Evolutionary conservation across 2,113 vertebrate species (phyloP), one percentile per base, ranked within the genome.

Genomic region (Capreolus pygargus): DNA sequence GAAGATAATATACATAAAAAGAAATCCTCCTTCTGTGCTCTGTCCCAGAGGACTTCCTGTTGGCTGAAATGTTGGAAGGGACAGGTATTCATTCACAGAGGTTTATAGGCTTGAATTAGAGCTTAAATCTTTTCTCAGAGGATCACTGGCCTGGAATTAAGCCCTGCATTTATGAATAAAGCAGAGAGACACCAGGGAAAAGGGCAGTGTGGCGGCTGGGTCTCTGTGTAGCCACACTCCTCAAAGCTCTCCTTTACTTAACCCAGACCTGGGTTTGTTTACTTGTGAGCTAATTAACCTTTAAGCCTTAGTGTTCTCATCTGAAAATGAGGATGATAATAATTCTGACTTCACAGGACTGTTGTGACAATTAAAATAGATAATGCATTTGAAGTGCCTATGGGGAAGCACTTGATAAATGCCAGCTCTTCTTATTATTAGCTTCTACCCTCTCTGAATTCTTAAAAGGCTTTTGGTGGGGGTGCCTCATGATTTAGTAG

Each of bases 191-290:
- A 1, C 36, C 33, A n/a, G 16, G 14, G 61, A 33, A 82, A 74
- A 89, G 50, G 91, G 64, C 36, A n/a, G 25, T 27, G 0, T 61
- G 4, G 2, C 10, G 21, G 39, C 67, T 57, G 82, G 88, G 27
- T 30, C 58, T 87, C 64, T 47, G 14, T 52, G 45, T 55, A 45
- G 43, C 54, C 36, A 61, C 54, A 15, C 36, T 92, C 81, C 45
- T 45, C 12, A 5, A 43, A 6, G 23, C 11, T 81, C 55, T 85
- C 52, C 67, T 95, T 92, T 84, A 25, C 76, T 74, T 95, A 90
- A 23, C 36, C 33, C 67, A 93, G 94, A 45, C 36, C 82, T 74
- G 30, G 50, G 57, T 93, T 96, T 97, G 93, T 96, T 98, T 92
- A 86, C 78, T 43, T 7, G 11, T 16, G 36, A 91, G 89, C 86